Percentiles rank a stretch among this genome's conserved stretches.
Evolutionary conservation across 23 tunicate species (phyloP).

Genomic region (Trididemnum miniatum): DNA sequence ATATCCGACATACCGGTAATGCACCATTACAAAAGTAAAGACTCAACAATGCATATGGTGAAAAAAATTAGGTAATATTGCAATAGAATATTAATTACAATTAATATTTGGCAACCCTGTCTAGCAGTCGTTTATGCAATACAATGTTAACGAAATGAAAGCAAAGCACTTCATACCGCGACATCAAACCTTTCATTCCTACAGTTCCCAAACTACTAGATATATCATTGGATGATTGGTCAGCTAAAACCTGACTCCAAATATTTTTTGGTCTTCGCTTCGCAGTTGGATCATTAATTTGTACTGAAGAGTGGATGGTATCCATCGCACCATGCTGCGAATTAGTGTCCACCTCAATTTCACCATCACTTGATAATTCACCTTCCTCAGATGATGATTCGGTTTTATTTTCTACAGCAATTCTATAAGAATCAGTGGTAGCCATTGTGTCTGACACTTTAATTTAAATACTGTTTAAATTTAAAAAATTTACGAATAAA

Average conservation of each 20-base stretch:
- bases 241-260: conserved; percentile 74
- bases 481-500: not conserved
- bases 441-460: not conserved
- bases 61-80: too few relatives aligned
- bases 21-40: too few relatives aligned
- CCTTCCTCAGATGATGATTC: conserved; percentile 68
- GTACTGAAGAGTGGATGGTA: not conserved
- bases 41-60: too few relatives aligned
- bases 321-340: conserved; percentile 10
- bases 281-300: not conserved
- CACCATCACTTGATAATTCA: conserved; percentile 38
- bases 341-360: not conserved
- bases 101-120: too few relatives aligned
- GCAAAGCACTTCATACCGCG: too few relatives aligned
- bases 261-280: conserved; percentile 55
- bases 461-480: not conserved
- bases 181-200: conserved; percentile 70
- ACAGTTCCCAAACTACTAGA: conserved; percentile 73
- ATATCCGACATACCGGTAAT: too few relatives aligned
- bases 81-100: too few relatives aligned
- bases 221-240: conserved; percentile 77
- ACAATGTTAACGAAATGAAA: too few relatives aligned
- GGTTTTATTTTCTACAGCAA: not conserved
- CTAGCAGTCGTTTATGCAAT: too few relatives aligned
- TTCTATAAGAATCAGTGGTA: conserved; percentile 32